Conservation (phyloP, 2,888 invertebrate species). For the Campopleginae sp. region DNA sequence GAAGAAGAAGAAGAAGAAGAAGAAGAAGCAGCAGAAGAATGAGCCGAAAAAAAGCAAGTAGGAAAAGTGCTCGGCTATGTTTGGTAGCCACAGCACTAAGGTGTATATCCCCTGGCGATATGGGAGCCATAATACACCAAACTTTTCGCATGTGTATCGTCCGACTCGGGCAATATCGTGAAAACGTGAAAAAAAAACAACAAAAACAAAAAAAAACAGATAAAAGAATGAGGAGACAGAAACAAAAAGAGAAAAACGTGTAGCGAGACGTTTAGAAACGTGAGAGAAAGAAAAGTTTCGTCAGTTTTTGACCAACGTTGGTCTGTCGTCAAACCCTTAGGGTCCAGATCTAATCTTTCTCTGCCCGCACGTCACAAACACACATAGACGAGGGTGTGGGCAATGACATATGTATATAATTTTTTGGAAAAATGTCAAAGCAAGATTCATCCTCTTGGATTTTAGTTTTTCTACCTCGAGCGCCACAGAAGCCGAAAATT, state of each 20-base stretch:
- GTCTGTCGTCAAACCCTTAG: neutral
- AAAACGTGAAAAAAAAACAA: constrained; percentile 31
- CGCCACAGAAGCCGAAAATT: neutral
- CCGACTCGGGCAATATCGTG: constrained; percentile 32
- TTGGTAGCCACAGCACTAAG: constrained; percentile 30
- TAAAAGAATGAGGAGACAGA: constrained; percentile 7
- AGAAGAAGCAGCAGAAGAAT: neutral
- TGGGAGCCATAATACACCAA: constrained; percentile 36
- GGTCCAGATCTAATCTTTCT: constrained; percentile 10
- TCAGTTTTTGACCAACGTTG: constrained; percentile 8
- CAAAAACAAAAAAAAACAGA: constrained; percentile 9
- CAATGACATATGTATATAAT: neutral
- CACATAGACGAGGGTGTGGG: neutral
- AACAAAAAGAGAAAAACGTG: constrained; percentile 14
- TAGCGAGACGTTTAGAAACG: neutral
- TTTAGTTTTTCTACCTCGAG: neutral
- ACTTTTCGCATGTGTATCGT: constrained; percentile 51
- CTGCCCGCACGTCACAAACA: neutral
- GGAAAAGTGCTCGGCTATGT: constrained; percentile 53
- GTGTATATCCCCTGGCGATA: constrained; percentile 48
- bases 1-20: constrained; percentile 12
- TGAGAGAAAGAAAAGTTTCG: constrained; percentile 37
- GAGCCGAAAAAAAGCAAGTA: constrained; percentile 11
- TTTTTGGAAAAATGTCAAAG: neutral
- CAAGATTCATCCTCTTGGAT: neutral